These are phyloP conservation scores for Palythoa grandiflora DNA, from an alignment of 92 coral and sea anemone genomes.

Conservation along the genomic window DNA sequence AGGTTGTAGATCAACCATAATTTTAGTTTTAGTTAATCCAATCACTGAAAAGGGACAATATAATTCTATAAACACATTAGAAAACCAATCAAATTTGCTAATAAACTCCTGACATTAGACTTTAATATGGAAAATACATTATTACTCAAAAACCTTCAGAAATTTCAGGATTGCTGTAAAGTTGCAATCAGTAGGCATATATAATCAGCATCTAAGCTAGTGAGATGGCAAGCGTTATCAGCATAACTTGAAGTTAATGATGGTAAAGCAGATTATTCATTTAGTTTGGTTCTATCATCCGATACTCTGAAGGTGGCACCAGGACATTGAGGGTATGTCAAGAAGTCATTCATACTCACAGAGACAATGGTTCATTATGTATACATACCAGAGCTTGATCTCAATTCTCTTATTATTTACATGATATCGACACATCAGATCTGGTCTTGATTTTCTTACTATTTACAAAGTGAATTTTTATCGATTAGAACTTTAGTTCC, in stretches of 20 bases:
- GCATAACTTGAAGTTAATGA: constrained; percentile 23
- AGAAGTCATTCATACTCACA: constrained; percentile 35
- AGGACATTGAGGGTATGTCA: constrained; percentile 35
- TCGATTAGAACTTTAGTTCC: no score
- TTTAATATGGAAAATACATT: constrained; percentile 6
- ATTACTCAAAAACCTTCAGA: constrained; percentile 1
- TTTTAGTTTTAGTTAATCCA: background rate
- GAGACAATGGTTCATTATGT: background rate
- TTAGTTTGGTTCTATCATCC: constrained; percentile 29
- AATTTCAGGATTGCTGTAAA: constrained; percentile 36
- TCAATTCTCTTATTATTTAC: no score
- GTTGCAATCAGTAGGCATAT: constrained; percentile 26
- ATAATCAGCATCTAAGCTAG: constrained; percentile 29
- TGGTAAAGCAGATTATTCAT: constrained; percentile 20
- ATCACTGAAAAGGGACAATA: background rate
- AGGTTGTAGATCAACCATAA: background rate
- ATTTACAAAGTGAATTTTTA: no score
- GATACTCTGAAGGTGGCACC: constrained; percentile 17
- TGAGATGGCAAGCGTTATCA: constrained; percentile 28
- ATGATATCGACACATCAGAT: no score
- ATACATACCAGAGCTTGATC: constrained; percentile 27
- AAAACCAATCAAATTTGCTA: background rate
- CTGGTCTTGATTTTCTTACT: no score
- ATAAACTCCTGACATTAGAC: background rate
- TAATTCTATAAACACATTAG: background rate